Evolutionary conservation across 2,888 invertebrate species (phyloP).

Genomic region (Dryococelus australis): DNA sequence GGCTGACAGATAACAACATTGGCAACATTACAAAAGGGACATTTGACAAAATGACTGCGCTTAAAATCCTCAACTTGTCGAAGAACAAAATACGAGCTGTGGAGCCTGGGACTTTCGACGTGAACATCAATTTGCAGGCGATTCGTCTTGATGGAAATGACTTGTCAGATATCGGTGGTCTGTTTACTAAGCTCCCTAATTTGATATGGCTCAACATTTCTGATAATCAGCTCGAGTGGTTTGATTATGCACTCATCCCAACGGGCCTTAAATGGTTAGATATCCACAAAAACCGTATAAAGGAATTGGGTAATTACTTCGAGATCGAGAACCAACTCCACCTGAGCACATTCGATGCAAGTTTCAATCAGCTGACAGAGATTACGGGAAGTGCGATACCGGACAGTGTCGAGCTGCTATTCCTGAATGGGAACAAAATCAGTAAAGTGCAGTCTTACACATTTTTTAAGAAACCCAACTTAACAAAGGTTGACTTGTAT

Average conservation of each 20-base stretch:
- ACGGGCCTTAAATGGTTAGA: conserved; percentile 85
- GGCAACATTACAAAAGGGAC: conserved; percentile 80
- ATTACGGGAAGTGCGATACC: conserved; percentile 84
- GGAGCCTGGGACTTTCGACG: conserved; percentile 79
- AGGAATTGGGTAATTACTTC: conserved; percentile 83
- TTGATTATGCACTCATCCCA: conserved; percentile 86
- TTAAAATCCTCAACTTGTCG: conserved; percentile 84
- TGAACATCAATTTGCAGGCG: conserved; percentile 78
- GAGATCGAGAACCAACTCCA: conserved; percentile 82
- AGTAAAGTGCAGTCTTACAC: conserved; percentile 85
- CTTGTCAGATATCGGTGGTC: conserved; percentile 77
- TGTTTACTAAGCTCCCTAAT: conserved; percentile 82
- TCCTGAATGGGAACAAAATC: conserved; percentile 81
- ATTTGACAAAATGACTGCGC: conserved; percentile 77
- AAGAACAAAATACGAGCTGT: conserved; percentile 83
- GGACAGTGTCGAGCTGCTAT: conserved; percentile 80
- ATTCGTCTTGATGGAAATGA: conserved; percentile 84
- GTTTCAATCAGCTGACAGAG: conserved; percentile 81
- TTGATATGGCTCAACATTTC: conserved; percentile 87
- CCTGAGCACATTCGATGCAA: conserved; percentile 81
- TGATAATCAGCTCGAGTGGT: conserved; percentile 82
- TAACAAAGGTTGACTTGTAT: conserved; percentile 81
- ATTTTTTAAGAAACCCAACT: conserved; percentile 85
- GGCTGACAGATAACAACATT: conserved; percentile 85
- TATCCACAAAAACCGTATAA: conserved; percentile 83